A percentile compares a stretch with the other conserved stretches of the same genome.
Evolutionary conservation across 2,797 vertebrate species (phyloP).

Genomic region (Bradypodion ventrale): DNA sequence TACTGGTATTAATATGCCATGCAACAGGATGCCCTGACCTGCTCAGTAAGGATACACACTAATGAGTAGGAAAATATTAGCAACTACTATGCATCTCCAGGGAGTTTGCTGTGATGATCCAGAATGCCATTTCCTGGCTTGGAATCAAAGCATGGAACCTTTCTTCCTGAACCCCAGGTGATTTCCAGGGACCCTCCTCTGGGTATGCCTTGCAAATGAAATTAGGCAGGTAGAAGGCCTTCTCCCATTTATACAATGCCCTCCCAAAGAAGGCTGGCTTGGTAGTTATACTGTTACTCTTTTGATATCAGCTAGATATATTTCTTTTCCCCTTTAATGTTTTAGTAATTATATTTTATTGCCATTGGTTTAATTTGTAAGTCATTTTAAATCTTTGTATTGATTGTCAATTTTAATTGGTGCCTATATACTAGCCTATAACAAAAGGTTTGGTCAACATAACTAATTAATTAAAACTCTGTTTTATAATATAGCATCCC

Average conservation of each 20-base stretch:
- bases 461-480: too few species aligned
- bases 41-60: not conserved
- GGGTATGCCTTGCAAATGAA: too few species aligned
- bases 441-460: too few species aligned
- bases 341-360: not conserved
- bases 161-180: too few species aligned
- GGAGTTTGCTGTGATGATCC: not conserved
- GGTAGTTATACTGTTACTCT: too few species aligned
- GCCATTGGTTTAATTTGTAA: not conserved
- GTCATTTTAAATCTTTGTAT: not conserved
- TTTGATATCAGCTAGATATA: too few species aligned
- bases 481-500: not conserved
- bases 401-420: not conserved
- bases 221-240: too few species aligned
- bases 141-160: too few species aligned
- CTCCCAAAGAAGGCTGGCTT: too few species aligned
- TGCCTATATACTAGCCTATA: not conserved
- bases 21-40: not conserved
- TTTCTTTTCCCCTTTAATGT: not conserved
- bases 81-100: not conserved
- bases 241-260: too few species aligned
- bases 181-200: too few species aligned
- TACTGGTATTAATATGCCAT: not conserved
- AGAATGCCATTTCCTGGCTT: not conserved
- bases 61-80: not conserved